Percentiles rank a stretch among this genome's conserved stretches.
Evolutionary conservation across 2,113 vertebrate genomes (phyloP).

Genomic region (Tinamus guttatus): DNA sequence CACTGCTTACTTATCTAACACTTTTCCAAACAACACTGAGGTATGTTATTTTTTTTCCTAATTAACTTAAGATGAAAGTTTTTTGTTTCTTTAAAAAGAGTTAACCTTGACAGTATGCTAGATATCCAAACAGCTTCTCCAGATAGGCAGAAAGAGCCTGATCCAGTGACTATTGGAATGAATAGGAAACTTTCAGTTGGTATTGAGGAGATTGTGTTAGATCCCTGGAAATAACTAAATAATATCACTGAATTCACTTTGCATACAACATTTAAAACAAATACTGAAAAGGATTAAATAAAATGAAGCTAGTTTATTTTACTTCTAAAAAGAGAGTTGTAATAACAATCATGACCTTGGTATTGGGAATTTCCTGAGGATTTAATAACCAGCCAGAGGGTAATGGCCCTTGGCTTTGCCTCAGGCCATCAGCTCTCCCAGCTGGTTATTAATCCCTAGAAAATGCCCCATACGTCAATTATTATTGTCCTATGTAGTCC

Average conservation of each 20-base stretch:
- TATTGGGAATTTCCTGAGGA: slow-evolving; percentile 57
- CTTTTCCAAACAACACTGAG: neutral
- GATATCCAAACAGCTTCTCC: neutral
- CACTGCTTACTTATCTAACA: neutral
- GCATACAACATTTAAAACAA: neutral
- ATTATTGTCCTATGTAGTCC: slow-evolving; percentile 58
- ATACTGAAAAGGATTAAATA: neutral
- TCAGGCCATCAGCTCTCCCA: slow-evolving; percentile 63
- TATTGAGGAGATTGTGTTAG: neutral
- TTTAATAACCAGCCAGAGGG: slow-evolving; percentile 65
- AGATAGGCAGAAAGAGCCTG: neutral
- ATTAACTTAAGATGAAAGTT: neutral
- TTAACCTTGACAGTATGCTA: neutral
- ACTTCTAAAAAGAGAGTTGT: neutral
- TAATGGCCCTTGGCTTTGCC: slow-evolving; percentile 72
- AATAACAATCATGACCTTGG: neutral
- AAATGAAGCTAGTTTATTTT: neutral
- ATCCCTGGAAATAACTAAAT: neutral
- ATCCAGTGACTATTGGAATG: neutral
- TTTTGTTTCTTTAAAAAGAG: neutral
- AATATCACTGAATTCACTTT: neutral
- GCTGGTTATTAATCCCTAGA: slow-evolving; percentile 70
- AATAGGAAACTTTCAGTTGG: neutral
- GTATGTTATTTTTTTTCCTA: neutral
- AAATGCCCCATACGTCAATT: slow-evolving; percentile 31